Percentiles rank a stretch among this genome's conserved stretches.
These are phyloP conservation scores for Spea bombifrons DNA, from an alignment of 2,113 vertebrate species.

Conservation along the genomic window DNA sequence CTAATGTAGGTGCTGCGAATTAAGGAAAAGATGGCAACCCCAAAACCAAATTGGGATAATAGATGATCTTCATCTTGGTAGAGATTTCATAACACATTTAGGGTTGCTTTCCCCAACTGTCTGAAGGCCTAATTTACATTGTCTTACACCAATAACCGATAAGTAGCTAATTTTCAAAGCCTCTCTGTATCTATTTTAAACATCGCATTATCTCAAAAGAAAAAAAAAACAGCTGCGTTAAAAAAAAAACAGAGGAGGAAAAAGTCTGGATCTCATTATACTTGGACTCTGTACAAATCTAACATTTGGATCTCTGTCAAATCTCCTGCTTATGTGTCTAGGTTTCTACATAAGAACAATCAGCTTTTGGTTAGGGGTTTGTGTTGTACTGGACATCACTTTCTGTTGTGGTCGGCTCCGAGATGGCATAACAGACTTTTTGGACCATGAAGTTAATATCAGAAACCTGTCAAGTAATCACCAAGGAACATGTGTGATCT, in stretches of 20 bases:
- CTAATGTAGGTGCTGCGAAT: too few species aligned
- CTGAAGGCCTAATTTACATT: too few species aligned
- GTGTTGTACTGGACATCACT: constrained; percentile 13
- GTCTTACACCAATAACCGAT: neutral
- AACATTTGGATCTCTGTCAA: constrained; percentile 34
- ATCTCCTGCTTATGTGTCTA: constrained; percentile 36
- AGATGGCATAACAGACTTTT: constrained; percentile 27
- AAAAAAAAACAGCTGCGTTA: too few species aligned
- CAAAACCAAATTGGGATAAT: too few species aligned
- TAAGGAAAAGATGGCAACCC: too few species aligned
- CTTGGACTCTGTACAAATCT: constrained; percentile 31
- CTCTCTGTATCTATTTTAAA: constrained; percentile 21
- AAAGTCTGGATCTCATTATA: constrained; percentile 32
- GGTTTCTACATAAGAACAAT: constrained; percentile 37
- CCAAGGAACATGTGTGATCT: constrained; percentile 18
- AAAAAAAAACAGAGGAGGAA: neutral
- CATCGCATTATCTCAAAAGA: constrained; percentile 30
- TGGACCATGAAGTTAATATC: neutral
- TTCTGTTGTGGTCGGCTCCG: neutral
- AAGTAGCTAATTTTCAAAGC: constrained; percentile 9
- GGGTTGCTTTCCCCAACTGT: too few species aligned
- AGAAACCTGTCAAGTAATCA: constrained; percentile 8
- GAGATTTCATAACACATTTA: too few species aligned
- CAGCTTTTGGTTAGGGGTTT: constrained; percentile 22
- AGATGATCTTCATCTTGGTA: too few species aligned